Evolutionary conservation across 2,888 invertebrate genomes (phyloP).

Genomic region (Acleris laterana): DNA sequence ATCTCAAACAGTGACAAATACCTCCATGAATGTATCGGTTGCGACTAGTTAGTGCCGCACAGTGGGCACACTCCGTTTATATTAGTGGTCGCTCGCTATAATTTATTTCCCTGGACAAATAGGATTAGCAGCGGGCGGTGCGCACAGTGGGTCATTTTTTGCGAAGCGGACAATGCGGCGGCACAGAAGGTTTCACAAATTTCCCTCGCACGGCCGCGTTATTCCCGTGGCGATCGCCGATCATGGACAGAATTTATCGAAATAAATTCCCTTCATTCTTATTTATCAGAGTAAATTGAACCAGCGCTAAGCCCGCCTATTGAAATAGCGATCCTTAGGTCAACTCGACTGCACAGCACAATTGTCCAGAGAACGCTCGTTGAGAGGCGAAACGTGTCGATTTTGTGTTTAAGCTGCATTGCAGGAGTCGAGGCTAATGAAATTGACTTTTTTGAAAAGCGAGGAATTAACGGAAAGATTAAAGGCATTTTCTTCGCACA

Average conservation of each 20-base stretch:
- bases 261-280: constrained; percentile 17
- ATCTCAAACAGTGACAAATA: constrained; percentile 57
- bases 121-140: constrained; percentile 74
- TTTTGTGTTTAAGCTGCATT: constrained; percentile 14
- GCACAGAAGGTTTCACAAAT: constrained; percentile 38
- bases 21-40: constrained; percentile 49
- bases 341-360: constrained; percentile 11
- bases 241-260: constrained; percentile 31
- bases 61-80: constrained; percentile 58
- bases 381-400: constrained; percentile 28
- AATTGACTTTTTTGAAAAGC: constrained; percentile 16
- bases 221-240: constrained; percentile 21
- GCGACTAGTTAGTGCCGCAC: constrained; percentile 53
- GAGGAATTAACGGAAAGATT: not conserved
- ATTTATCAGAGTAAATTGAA: constrained; percentile 32
- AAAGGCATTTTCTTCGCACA: not conserved
- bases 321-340: constrained; percentile 12
- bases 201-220: constrained; percentile 16
- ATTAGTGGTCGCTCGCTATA: constrained; percentile 66
- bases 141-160: constrained; percentile 72
- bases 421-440: constrained; percentile 14
- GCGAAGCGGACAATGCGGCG: constrained; percentile 49
- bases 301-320: constrained; percentile 15
- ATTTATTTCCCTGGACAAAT: constrained; percentile 78
- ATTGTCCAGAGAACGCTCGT: constrained; percentile 16